These are phyloP conservation scores for Drosophila neotestacea DNA, from an alignment of 2,888 invertebrate genomes.

Conservation along the genomic window DNA sequence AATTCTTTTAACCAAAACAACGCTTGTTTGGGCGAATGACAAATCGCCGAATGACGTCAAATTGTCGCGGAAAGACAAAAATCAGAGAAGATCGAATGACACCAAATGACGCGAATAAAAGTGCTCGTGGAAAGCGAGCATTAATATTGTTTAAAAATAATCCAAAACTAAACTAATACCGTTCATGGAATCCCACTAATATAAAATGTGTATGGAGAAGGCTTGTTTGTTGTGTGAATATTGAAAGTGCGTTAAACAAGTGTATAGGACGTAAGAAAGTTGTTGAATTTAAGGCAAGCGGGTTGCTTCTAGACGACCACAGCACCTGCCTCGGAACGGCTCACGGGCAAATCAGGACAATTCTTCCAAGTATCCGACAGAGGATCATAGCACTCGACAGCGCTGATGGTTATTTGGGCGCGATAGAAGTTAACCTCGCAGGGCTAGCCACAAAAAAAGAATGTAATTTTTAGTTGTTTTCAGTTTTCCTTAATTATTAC, in stretches of 20 bases:
- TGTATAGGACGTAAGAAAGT: slow-evolving; percentile 44
- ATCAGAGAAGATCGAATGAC: no score
- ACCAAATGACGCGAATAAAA: no score
- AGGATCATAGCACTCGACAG: slow-evolving; percentile 94
- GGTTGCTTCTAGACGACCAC: slow-evolving; percentile 88
- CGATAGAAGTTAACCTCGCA: slow-evolving; percentile 93
- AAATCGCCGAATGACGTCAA: no score
- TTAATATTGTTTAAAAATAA: no score
- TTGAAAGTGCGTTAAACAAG: slow-evolving; percentile 51
- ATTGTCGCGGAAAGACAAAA: no score
- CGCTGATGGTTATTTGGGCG: slow-evolving; percentile 92
- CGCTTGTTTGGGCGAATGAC: no score
- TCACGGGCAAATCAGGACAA: slow-evolving; percentile 92
- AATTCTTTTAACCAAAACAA: no score
- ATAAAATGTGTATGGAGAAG: slow-evolving; percentile 31
- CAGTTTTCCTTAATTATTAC: not conserved
- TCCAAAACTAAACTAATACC: no score
- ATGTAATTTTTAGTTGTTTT: not conserved
- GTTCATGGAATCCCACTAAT: slow-evolving; percentile 12
- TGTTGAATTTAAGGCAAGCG: slow-evolving; percentile 7
- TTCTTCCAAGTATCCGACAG: slow-evolving; percentile 91
- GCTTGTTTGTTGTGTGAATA: slow-evolving; percentile 21
- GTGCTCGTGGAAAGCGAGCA: no score
- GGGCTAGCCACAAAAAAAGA: slow-evolving; percentile 84
- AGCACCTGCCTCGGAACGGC: slow-evolving; percentile 94